Conservation (phyloP, 30 jellyfish, hydroid and myxozoan genomes). For the Hydractinia echinata region DNA sequence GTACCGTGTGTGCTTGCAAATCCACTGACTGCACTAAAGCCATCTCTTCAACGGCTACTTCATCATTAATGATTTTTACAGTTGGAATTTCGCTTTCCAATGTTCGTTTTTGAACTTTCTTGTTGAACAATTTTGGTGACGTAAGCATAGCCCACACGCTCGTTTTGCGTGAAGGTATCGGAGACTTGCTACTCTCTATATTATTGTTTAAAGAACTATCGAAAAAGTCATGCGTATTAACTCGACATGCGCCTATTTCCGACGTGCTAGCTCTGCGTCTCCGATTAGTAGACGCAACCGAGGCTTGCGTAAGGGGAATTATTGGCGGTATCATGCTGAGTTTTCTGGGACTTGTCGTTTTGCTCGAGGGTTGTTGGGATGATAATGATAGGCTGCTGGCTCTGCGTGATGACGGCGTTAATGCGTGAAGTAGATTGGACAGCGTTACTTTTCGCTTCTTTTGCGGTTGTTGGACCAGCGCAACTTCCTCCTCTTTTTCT, state of each 20-base stretch:
- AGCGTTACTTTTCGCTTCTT: not conserved
- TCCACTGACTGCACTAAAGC: not conserved
- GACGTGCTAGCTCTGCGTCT: not conserved
- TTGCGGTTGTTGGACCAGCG: not conserved
- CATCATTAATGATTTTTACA: not conserved
- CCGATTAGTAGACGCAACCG: not conserved
- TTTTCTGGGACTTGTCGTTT: not conserved
- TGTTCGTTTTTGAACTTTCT: not conserved
- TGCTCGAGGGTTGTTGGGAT: not conserved
- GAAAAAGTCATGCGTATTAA: not conserved
- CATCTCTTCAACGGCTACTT: not conserved
- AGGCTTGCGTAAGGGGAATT: constrained; percentile 8
- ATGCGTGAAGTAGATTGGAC: constrained; percentile 11
- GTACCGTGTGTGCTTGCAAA: not conserved
- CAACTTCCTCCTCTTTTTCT: not conserved
- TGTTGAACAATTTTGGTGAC: not conserved
- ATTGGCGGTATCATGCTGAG: not conserved
- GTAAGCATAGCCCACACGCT: constrained; percentile 13
- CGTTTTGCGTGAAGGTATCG: not conserved
- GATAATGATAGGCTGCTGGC: constrained; percentile 6
- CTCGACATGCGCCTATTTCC: not conserved
- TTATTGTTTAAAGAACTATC: not conserved
- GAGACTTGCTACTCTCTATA: not conserved
- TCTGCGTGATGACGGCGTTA: not conserved
- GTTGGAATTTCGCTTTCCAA: constrained; percentile 11